Conservation (phyloP, 2,888 invertebrate genomes). For the Branchipolynoe longqiensis region DNA sequence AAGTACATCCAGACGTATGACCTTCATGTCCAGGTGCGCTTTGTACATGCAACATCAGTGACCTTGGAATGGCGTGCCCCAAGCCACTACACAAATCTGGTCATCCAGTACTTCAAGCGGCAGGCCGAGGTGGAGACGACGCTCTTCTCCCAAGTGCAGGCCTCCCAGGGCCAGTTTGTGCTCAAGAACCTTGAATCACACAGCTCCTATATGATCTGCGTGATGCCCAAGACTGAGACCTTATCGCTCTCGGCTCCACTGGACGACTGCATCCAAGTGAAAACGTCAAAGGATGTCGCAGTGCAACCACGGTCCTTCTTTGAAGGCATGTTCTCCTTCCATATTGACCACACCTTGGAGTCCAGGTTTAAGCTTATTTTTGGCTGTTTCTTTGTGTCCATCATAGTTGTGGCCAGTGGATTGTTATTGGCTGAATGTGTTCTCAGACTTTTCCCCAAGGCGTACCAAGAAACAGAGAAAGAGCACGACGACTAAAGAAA, state of each 20-base stretch:
- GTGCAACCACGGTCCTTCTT: neutral
- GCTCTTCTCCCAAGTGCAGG: slow-evolving; percentile 38
- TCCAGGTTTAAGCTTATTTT: slow-evolving; percentile 20
- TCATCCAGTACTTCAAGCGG: slow-evolving; percentile 5
- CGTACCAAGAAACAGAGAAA: neutral
- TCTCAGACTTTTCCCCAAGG: neutral
- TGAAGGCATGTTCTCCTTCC: slow-evolving; percentile 4
- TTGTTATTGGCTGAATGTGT: slow-evolving; percentile 7
- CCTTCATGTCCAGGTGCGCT: slow-evolving; percentile 42
- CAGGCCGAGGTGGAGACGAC: slow-evolving; percentile 20
- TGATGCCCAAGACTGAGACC: slow-evolving; percentile 17
- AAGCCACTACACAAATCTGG: slow-evolving; percentile 20
- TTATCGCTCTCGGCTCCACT: neutral
- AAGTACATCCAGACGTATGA: slow-evolving; percentile 39
- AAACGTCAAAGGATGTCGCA: neutral
- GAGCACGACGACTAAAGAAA: slow-evolving; percentile 43
- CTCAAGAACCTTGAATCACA: slow-evolving; percentile 9
- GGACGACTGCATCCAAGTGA: slow-evolving; percentile 2
- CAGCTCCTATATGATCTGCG: slow-evolving; percentile 7
- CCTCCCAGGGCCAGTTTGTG: slow-evolving; percentile 22
- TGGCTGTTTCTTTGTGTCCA: slow-evolving; percentile 28
- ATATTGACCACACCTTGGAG: slow-evolving; percentile 28
- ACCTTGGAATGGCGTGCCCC: slow-evolving; percentile 38
- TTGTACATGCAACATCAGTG: neutral
- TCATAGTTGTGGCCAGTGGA: slow-evolving; percentile 12